Base-by-base conservation (phyloP, 2,888 invertebrate genomes). In the Cosmorhoe ocellata region DNA sequence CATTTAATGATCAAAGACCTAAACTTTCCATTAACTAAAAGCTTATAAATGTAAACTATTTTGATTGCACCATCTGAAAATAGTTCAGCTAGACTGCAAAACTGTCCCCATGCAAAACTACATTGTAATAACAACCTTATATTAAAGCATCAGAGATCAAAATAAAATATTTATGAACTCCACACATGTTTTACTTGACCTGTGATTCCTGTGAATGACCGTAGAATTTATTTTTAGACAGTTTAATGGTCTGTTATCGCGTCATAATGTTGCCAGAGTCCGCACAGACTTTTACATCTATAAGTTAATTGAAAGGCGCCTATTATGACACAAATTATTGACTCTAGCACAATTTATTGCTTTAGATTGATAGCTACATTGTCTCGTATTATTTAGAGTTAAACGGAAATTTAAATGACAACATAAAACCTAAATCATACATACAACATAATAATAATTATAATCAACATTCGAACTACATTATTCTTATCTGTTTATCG, bases 401-500 rank as follows among this genome's bases (percentile, higher is more conserved):
- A 56, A 63, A 72, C n/a, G 77, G 76, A 77, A 71, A 76, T 65
- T 59, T 80, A 78, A 80, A 81, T 84, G 76, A 77, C 63, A 58
- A 61, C 61, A 8, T 11, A 10, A 11, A 3, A 38, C 24, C 24
- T 7, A 24, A 24, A 4, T 4, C 7, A 24, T 7, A n/a, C n/a
- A n/a, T 24, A 1, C 24, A 18, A 3, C 18, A 18, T 3, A 18
- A 18, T 4, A 18, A n/a, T n/a, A n/a, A n/a, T n/a, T n/a, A n/a
- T n/a, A n/a, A n/a, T n/a, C n/a, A n/a, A n/a, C n/a, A n/a, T n/a
- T n/a, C n/a, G n/a, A n/a, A n/a, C n/a, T n/a, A n/a, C n/a, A n/a
- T n/a, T n/a, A n/a, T n/a, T n/a, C n/a, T n/a, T n/a, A n/a, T n/a
- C n/a, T n/a, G n/a, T n/a, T n/a, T n/a, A n/a, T n/a, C n/a, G n/a